phyloP scores from a whole-genome alignment of 2,113 vertebrate species.

The Pelvicachromis taeniatus region DNA sequence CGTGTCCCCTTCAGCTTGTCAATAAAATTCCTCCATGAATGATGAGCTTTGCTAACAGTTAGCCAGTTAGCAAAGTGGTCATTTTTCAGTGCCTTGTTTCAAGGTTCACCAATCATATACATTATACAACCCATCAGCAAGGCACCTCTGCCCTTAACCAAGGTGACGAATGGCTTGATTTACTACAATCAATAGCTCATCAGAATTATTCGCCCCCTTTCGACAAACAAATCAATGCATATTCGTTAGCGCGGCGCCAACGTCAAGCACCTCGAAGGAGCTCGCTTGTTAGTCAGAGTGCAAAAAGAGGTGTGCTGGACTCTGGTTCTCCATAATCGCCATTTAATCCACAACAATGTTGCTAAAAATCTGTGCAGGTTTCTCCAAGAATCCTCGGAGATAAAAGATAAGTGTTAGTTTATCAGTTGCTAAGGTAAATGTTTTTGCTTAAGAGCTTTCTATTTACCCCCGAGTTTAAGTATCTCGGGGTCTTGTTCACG shows the following conservation, averaged over 20 bases:
- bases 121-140: conserved; percentile 31
- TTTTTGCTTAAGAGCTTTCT: neutral
- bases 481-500: too few relatives aligned
- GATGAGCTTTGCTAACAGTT: conserved; percentile 31
- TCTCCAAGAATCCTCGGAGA: neutral
- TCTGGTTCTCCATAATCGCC: neutral
- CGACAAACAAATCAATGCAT: conserved; percentile 48
- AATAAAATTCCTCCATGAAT: conserved; percentile 40
- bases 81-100: conserved; percentile 50
- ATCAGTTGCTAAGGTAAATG: neutral
- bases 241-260: neutral
- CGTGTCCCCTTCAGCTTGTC: conserved; percentile 1
- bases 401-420: neutral
- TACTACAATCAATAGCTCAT: conserved; percentile 50
- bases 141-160: conserved; percentile 4
- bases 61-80: conserved; percentile 20
- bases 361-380: neutral
- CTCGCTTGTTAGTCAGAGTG: neutral
- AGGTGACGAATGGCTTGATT: conserved; percentile 48
- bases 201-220: conserved; percentile 54
- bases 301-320: neutral
- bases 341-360: neutral
- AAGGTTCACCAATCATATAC: conserved; percentile 41
- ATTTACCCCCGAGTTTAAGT: too few relatives aligned
- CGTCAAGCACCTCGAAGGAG: neutral